Percentiles rank a stretch among this genome's conserved stretches.
phyloP scores from a whole-genome alignment of 1,140 invertebrate species.

The Bathynomus jamesi region DNA sequence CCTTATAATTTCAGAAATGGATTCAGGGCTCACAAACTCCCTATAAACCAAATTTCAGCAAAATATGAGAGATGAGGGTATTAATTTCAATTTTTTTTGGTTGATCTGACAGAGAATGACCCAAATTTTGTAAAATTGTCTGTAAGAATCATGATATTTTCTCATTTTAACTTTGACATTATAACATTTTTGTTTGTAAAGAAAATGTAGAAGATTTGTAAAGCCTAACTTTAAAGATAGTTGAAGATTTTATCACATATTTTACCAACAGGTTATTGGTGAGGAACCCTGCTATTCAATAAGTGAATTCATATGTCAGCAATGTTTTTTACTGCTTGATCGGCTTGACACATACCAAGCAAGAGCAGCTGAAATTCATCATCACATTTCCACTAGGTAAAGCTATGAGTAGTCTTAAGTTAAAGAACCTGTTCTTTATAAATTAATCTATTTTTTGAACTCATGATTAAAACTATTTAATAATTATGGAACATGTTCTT shows the following conservation, averaged over 20 bases:
- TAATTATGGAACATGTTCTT: too few relatives aligned
- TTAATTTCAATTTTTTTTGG: background rate
- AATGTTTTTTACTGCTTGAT: background rate
- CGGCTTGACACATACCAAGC: constrained; percentile 1
- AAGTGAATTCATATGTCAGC: background rate
- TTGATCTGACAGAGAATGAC: background rate
- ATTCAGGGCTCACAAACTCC: too few relatives aligned
- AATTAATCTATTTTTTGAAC: too few relatives aligned
- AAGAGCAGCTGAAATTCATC: background rate
- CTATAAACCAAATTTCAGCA: too few relatives aligned
- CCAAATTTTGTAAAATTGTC: background rate
- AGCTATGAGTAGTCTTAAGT: too few relatives aligned
- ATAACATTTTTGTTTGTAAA: background rate
- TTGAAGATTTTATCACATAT: background rate
- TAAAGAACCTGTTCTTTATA: too few relatives aligned
- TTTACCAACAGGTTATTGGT: background rate
- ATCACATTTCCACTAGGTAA: background rate
- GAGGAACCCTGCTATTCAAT: constrained; percentile 2
- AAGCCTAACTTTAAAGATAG: too few relatives aligned
- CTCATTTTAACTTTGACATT: background rate
- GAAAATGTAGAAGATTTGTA: background rate
- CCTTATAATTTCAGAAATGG: too few relatives aligned
- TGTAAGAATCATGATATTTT: background rate
- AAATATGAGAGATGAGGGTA: too few relatives aligned
- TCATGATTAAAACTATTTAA: too few relatives aligned